These are phyloP conservation scores for Pterocles gutturalis DNA, from an alignment of 2,113 vertebrate genomes.

Conservation along the genomic window DNA sequence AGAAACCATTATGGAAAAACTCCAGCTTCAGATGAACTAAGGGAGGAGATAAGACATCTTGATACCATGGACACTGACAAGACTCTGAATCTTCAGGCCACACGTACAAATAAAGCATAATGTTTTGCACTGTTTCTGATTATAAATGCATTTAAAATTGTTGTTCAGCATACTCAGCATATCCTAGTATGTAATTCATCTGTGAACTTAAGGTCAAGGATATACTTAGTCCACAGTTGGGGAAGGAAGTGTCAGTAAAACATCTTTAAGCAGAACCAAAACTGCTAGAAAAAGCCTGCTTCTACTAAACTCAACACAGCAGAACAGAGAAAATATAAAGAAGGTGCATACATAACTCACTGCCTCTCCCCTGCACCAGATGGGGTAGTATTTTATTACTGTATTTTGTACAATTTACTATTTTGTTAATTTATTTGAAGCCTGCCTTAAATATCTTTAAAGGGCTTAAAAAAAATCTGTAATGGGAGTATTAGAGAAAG, in stretches of 20 bases:
- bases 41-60: neutral
- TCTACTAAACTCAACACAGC: neutral
- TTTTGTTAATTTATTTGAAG: neutral
- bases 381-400: neutral
- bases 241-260: neutral
- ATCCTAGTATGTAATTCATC: neutral
- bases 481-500: neutral
- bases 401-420: no score
- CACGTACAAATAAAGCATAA: neutral
- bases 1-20: neutral
- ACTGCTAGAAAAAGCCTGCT: neutral
- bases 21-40: neutral
- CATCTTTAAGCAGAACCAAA: neutral
- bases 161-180: neutral
- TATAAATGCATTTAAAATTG: neutral
- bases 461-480: neutral
- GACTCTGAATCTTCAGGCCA: neutral
- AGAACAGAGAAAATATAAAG: neutral
- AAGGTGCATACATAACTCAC: neutral
- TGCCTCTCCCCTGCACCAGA: neutral
- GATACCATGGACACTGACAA: neutral
- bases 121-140: accelerated
- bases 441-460: neutral
- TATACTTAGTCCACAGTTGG: neutral
- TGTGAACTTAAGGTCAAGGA: neutral